Base-by-base conservation (phyloP, 2,888 invertebrate species). In the Bugula neritina region DNA sequence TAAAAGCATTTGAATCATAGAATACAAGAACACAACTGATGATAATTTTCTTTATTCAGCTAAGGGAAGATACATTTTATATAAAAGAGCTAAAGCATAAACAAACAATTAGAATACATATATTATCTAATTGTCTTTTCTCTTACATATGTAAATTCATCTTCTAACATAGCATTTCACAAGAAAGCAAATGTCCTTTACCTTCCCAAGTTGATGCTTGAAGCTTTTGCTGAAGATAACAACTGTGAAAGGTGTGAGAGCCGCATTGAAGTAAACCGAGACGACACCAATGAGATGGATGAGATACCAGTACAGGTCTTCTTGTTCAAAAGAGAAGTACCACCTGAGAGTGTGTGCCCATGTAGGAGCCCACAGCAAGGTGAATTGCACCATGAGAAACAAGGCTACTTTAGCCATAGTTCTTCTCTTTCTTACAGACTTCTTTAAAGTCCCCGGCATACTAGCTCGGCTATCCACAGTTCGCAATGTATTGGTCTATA, bases 141-240 rank as follows among this genome's bases (percentile, higher is more conserved):
- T n/a, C n/a, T n/a, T n/a, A n/a, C n/a, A n/a, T n/a, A n/a, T n/a
- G n/a, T n/a, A n/a, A n/a, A n/a, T n/a, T n/a, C n/a, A n/a, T n/a
- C n/a, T n/a, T n/a, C n/a, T n/a, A n/a, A n/a, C n/a, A n/a, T n/a
- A n/a, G n/a, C n/a, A n/a, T n/a, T n/a, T n/a, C n/a, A n/a, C n/a
- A n/a, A n/a, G n/a, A n/a, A n/a, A n/a, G n/a, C n/a, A n/a, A n/a
- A n/a, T n/a, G n/a, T n/a, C n/a, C n/a, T n/a, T 63, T 31, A 63
- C 63, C 89, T 25, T 89, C 54, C 52, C 70, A 3, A 70, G 52
- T 10, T 54, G 70, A n/a, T 54, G 70, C 2, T 52, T 21, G 52
- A 70, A 70, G 23, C 10, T 31, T 5, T 31, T 25, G 70, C 43
- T 70, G 29, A 13, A 34, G 1, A 29, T 17, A 13, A 70, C 54